These are phyloP conservation scores for Corythucha ciliata DNA, from an alignment of 2,888 invertebrate species.

Conservation along the genomic window DNA sequence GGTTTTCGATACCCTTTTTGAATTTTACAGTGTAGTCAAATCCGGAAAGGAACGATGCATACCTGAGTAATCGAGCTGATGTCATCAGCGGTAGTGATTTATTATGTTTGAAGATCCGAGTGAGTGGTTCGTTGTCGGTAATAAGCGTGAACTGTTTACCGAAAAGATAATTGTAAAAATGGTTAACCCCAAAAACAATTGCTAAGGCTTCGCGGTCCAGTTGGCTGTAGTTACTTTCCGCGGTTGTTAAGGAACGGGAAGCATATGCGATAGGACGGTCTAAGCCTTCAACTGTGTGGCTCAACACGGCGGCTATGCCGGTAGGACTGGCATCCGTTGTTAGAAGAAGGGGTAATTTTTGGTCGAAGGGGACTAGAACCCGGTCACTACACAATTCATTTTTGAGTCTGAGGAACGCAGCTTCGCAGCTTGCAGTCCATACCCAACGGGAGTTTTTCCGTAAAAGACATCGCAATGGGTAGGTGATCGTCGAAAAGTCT, in stretches of 20 bases:
- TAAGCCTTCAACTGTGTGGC: slow-evolving; percentile 13
- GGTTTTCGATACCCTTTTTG: slow-evolving; percentile 11
- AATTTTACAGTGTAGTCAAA: slow-evolving; percentile 5
- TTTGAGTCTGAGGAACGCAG: slow-evolving; percentile 31
- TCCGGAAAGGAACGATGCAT: background rate
- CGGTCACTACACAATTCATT: slow-evolving; percentile 29
- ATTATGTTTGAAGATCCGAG: slow-evolving; percentile 1
- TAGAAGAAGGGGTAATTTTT: slow-evolving; percentile 27
- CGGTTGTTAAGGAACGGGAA: slow-evolving; percentile 31
- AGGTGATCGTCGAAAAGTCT: slow-evolving; percentile 24
- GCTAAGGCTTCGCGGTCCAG: slow-evolving; percentile 28
- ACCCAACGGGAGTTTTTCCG: slow-evolving; percentile 22
- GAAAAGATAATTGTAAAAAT: slow-evolving; percentile 6
- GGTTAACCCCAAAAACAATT: slow-evolving; percentile 7
- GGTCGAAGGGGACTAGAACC: slow-evolving; percentile 31
- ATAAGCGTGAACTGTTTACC: slow-evolving; percentile 41
- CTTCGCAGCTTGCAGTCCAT: slow-evolving; percentile 30
- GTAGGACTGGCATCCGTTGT: slow-evolving; percentile 25
- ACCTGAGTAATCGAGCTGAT: slow-evolving; percentile 7
- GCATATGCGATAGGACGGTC: slow-evolving; percentile 28
- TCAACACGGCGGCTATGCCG: slow-evolving; percentile 1
- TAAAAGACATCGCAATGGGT: slow-evolving; percentile 29
- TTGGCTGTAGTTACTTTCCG: slow-evolving; percentile 18
- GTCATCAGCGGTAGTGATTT: background rate
- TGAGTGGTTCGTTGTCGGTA: slow-evolving; percentile 14